Percentiles rank a stretch among this genome's conserved stretches.
phyloP scores from a whole-genome alignment of 2,797 vertebrate genomes.

The Eulemur mongoz region DNA sequence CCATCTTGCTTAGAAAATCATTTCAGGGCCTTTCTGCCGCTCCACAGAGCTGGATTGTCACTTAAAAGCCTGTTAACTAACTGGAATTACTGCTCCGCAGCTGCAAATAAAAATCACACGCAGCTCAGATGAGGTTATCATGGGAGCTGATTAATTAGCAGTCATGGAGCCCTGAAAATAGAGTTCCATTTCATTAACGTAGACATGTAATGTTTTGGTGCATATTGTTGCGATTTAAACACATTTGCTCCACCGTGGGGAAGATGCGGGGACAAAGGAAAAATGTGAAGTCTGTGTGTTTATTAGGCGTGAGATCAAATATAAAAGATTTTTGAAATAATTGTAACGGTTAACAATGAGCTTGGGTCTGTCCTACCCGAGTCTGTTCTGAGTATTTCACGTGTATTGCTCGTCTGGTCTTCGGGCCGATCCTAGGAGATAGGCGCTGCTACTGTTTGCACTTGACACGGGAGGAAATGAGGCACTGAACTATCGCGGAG shows the following conservation, averaged over 20 bases:
- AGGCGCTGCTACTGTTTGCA: not conserved
- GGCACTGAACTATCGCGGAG: not conserved
- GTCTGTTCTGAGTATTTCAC: not conserved
- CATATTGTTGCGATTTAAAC: constrained; percentile 57
- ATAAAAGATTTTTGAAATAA: not conserved
- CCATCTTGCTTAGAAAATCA: constrained; percentile 57
- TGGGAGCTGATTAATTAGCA: constrained; percentile 77
- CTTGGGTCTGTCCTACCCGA: not conserved
- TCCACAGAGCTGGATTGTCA: constrained; percentile 25
- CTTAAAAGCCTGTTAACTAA: constrained; percentile 75
- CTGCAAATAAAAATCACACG: constrained; percentile 64
- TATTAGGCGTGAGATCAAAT: not conserved
- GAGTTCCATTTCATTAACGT: constrained; percentile 65
- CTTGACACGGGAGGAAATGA: not conserved
- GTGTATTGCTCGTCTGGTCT: not conserved
- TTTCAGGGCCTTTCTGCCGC: constrained; percentile 16
- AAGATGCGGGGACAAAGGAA: not conserved
- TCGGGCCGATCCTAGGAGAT: not conserved
- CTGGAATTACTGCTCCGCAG: constrained; percentile 63
- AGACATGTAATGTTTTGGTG: constrained; percentile 34
- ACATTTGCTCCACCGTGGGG: not conserved
- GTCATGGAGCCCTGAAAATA: constrained; percentile 61
- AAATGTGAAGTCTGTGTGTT: constrained; percentile 18
- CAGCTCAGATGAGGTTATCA: constrained; percentile 64
- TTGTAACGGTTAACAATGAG: not conserved